Evolutionary conservation across 2,113 vertebrate species (phyloP).

Genomic region (Callionymus lyra): DNA sequence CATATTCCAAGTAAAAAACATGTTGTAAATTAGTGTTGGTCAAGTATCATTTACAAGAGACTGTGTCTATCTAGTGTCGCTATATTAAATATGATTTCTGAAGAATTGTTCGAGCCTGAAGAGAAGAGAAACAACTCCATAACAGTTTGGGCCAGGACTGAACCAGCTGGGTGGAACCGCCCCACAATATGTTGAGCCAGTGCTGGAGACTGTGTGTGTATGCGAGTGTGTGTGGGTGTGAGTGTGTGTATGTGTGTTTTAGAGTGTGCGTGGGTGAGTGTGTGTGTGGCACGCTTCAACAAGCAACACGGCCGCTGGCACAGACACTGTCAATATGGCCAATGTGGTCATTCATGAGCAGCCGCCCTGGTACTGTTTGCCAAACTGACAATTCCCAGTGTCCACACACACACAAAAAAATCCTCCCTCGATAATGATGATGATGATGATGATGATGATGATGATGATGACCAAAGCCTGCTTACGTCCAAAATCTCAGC

Average conservation of each 20-base stretch:
- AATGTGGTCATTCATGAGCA: conserved; percentile 31
- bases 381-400: too few species aligned
- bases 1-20: too few species aligned
- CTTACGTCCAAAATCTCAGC: too few species aligned
- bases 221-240: conserved; percentile 20
- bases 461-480: too few species aligned
- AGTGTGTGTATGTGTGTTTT: conserved; percentile 18
- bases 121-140: conserved; percentile 20
- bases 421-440: too few species aligned
- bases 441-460: too few species aligned
- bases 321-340: conserved; percentile 37
- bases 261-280: conserved; percentile 5
- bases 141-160: conserved; percentile 17
- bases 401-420: too few species aligned
- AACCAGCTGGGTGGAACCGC: conserved; percentile 51
- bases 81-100: too few species aligned
- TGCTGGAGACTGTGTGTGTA: conserved; percentile 4
- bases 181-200: conserved; percentile 41
- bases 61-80: too few species aligned
- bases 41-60: too few species aligned
- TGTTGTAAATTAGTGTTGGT: too few species aligned
- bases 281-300: conserved; percentile 19
- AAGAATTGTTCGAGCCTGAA: conserved; percentile 9
- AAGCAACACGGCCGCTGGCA: conserved; percentile 21
- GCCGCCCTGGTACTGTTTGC: conserved; percentile 11